phyloP scores from a whole-genome alignment of 2,113 vertebrate genomes.

The Entosphenus tridentatus region DNA sequence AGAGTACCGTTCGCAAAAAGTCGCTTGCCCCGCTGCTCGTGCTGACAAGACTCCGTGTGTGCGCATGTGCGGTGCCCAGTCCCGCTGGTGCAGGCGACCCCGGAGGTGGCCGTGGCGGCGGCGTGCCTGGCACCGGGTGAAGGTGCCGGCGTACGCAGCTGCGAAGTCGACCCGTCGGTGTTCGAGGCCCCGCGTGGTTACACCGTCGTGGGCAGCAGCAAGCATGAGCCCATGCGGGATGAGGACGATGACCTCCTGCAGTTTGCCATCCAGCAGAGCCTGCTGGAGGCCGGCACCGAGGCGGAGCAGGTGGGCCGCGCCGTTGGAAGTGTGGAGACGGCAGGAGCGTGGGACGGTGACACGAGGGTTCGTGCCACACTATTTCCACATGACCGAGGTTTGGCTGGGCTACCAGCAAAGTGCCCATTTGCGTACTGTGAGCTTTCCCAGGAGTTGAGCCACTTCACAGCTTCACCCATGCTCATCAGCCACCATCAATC shows the following conservation, averaged over 20 bases:
- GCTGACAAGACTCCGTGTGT: neutral
- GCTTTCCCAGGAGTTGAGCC: too few species aligned
- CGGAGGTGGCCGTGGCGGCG: slow-evolving; percentile 21
- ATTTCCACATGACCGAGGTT: too few species aligned
- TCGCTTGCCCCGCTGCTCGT: too few species aligned
- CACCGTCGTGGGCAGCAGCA: slow-evolving; percentile 58
- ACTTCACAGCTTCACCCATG: too few species aligned
- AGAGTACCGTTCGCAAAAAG: too few species aligned
- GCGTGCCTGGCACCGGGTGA: slow-evolving; percentile 24
- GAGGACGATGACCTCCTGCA: slow-evolving; percentile 73
- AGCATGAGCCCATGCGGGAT: slow-evolving; percentile 26
- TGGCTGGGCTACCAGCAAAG: too few species aligned
- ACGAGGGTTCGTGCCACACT: neutral
- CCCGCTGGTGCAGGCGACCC: neutral
- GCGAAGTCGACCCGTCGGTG: slow-evolving; percentile 56
- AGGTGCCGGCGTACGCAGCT: slow-evolving; percentile 17
- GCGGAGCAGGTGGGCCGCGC: slow-evolving; percentile 52
- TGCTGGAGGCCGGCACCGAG: slow-evolving; percentile 73
- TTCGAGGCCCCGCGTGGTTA: slow-evolving; percentile 74
- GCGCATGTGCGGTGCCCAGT: neutral
- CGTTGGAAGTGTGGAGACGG: neutral
- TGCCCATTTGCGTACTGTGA: too few species aligned
- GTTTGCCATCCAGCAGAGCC: slow-evolving; percentile 92
- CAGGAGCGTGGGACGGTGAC: neutral
- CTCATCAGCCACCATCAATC: too few species aligned